Percentiles rank a stretch among this genome's conserved stretches.
phyloP scores from a whole-genome alignment of 2,888 invertebrate species.

The Gisinianus flammeolus region DNA sequence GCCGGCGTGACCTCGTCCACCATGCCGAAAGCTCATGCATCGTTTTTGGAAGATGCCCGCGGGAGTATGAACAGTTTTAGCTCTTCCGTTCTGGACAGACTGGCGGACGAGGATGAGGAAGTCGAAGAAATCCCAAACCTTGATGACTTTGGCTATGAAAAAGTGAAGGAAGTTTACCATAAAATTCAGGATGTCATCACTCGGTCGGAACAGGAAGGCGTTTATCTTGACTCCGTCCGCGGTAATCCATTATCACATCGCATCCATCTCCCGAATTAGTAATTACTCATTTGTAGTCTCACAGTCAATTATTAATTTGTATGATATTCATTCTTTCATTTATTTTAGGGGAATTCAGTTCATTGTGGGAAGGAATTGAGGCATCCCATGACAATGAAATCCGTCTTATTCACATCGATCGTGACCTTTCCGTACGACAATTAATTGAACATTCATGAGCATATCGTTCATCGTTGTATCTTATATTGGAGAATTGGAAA shows the following conservation, averaged over 20 bases:
- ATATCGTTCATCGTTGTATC: no score
- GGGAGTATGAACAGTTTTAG: background rate
- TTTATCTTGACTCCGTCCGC: constrained; percentile 40
- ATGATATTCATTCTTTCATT: no score
- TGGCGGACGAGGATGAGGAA: background rate
- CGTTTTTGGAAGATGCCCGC: background rate
- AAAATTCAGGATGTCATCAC: background rate
- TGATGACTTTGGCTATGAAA: constrained; percentile 26
- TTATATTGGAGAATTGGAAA: no score
- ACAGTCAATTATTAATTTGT: no score
- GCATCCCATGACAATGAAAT: constrained; percentile 49
- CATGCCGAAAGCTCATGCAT: no score
- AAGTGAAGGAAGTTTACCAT: constrained; percentile 9
- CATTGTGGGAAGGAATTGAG: constrained; percentile 52
- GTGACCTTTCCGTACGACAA: constrained; percentile 42
- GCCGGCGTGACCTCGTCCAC: no score
- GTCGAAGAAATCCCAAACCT: background rate
- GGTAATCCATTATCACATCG: no score
- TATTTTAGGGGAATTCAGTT: no score
- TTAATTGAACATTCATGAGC: background rate
- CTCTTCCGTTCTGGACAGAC: background rate
- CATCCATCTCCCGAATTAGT: no score
- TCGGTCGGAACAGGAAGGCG: background rate
- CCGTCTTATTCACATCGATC: constrained; percentile 46
- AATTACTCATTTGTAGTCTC: no score